These are phyloP conservation scores for Scylla paramamosain DNA, from an alignment of 1,140 invertebrate genomes.

Conservation along the genomic window DNA sequence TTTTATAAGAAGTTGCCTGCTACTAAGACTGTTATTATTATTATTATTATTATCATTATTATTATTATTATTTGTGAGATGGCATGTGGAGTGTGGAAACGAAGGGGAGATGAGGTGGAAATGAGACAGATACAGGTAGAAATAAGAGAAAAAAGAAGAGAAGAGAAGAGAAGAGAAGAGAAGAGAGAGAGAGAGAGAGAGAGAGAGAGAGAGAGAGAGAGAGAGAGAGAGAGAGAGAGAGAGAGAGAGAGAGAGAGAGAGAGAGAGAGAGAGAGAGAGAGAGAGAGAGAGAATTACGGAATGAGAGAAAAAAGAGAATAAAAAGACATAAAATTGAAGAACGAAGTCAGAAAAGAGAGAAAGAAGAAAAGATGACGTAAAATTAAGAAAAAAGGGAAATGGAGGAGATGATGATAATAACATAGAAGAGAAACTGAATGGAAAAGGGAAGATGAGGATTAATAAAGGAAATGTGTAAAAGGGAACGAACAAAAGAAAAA, in stretches of 20 bases:
- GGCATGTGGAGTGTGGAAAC: background rate
- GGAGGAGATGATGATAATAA: too few species aligned
- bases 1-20: background rate
- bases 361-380: too few species aligned
- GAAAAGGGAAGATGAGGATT: too few species aligned
- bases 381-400: too few species aligned
- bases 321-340: too few species aligned
- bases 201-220: background rate
- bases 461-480: too few species aligned
- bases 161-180: background rate
- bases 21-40: background rate
- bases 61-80: background rate
- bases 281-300: too few species aligned
- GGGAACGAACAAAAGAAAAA: too few species aligned
- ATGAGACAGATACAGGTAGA: background rate
- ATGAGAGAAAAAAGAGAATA: too few species aligned
- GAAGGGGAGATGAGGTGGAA: background rate
- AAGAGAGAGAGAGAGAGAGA: background rate
- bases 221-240: background rate
- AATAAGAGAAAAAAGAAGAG: too few species aligned
- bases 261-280: background rate
- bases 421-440: too few species aligned
- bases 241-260: background rate
- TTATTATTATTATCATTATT: background rate
- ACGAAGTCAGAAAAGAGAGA: too few species aligned